Evolutionary conservation across 2,113 vertebrate species (phyloP).

Genomic region (Athene noctua): DNA sequence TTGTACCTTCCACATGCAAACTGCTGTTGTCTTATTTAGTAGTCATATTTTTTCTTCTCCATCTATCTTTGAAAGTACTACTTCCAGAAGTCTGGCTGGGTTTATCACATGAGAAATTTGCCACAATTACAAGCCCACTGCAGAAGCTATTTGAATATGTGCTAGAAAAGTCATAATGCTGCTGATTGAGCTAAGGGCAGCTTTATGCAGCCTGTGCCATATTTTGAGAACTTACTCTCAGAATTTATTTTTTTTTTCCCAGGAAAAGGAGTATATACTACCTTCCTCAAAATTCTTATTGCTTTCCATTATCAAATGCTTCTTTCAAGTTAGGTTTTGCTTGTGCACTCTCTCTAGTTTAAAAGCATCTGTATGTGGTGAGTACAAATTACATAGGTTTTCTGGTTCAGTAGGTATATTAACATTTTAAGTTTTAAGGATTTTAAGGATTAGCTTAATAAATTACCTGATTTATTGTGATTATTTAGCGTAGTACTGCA

Average conservation of each 20-base stretch:
- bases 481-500: background rate
- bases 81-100: background rate
- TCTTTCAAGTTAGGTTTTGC: background rate
- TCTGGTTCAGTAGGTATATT: background rate
- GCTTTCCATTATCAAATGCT: background rate
- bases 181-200: background rate
- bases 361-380: background rate
- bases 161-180: background rate
- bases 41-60: background rate
- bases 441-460: background rate
- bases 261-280: background rate
- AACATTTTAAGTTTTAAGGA: background rate
- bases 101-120: background rate
- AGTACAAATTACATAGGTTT: background rate
- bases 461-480: background rate
- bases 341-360: background rate
- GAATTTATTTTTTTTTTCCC: background rate
- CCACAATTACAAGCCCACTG: background rate
- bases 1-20: background rate
- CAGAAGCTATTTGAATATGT: background rate
- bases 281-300: background rate
- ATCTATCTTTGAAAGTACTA: background rate
- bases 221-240: background rate
- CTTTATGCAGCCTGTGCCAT: background rate
- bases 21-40: background rate